phyloP scores from a whole-genome alignment of 2,113 vertebrate species.

The Dendrocopos noguchii region DNA sequence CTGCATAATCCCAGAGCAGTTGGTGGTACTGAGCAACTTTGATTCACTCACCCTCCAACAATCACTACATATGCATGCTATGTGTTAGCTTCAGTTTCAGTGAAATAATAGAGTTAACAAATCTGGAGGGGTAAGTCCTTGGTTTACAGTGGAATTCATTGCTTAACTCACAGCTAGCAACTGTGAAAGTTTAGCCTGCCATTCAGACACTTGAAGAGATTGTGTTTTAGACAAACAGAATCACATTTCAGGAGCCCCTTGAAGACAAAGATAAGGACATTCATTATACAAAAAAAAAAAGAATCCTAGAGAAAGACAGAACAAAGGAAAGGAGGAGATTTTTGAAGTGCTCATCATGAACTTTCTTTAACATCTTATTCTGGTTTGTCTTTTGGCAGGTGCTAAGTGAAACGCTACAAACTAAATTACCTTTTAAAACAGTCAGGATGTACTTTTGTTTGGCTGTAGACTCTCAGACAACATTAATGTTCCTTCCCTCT shows the following conservation, averaged over 20 bases:
- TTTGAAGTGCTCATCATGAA: background rate
- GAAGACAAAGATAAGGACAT: background rate
- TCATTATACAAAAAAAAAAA: background rate
- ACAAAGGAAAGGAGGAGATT: background rate
- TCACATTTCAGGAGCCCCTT: background rate
- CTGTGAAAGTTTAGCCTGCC: background rate
- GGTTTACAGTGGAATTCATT: background rate
- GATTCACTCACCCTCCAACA: background rate
- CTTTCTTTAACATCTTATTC: slow-evolving; percentile 11
- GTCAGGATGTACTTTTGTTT: slow-evolving; percentile 8
- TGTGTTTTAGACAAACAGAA: background rate
- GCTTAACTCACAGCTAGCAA: background rate
- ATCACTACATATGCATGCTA: fast-evolving
- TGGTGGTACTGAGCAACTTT: background rate
- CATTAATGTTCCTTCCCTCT: background rate
- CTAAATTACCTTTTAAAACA: slow-evolving; percentile 63
- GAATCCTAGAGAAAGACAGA: background rate
- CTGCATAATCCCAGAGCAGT: background rate
- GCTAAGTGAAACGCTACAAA: slow-evolving; percentile 61
- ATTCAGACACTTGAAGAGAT: background rate
- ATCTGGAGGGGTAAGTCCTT: background rate
- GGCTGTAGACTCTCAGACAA: background rate
- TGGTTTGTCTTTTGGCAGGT: slow-evolving; percentile 63
- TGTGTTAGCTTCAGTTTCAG: fast-evolving
- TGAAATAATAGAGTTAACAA: background rate